Conservation (phyloP, 1,140 invertebrate genomes). For the Bombus cullumanus region DNA sequence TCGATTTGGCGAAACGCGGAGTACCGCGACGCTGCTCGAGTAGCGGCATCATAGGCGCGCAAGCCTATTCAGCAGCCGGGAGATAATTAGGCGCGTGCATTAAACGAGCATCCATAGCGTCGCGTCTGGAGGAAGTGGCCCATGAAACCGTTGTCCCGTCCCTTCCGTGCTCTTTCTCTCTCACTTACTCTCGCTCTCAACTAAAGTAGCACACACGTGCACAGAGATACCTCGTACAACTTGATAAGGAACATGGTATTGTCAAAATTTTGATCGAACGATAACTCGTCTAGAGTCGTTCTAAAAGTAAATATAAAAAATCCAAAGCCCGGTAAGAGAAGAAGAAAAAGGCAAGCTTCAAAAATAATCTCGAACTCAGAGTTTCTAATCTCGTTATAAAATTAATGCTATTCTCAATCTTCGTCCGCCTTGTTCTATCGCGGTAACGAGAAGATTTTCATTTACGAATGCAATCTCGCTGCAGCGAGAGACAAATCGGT, state of each 20-base stretch:
- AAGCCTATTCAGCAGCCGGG: conserved; percentile 23
- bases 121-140: conserved; percentile 31
- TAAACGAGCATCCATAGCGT: conserved; percentile 37
- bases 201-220: too few species aligned
- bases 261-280: too few species aligned
- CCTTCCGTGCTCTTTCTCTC: neutral
- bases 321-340: too few species aligned
- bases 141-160: conserved; percentile 29
- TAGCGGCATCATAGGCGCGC: conserved; percentile 26
- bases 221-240: too few species aligned
- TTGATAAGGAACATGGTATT: too few species aligned
- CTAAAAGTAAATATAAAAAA: neutral
- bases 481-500: neutral
- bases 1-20: conserved; percentile 1
- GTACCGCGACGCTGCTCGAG: neutral
- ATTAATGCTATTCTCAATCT: neutral
- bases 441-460: neutral
- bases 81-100: conserved; percentile 53
- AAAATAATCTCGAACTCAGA: neutral
- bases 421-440: neutral
- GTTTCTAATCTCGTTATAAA: neutral
- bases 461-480: neutral
- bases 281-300: too few species aligned
- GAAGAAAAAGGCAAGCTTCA: neutral
- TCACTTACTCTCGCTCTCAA: neutral